Conservation (phyloP, 2,113 vertebrate genomes). For the Pelecanus crispus region DNA sequence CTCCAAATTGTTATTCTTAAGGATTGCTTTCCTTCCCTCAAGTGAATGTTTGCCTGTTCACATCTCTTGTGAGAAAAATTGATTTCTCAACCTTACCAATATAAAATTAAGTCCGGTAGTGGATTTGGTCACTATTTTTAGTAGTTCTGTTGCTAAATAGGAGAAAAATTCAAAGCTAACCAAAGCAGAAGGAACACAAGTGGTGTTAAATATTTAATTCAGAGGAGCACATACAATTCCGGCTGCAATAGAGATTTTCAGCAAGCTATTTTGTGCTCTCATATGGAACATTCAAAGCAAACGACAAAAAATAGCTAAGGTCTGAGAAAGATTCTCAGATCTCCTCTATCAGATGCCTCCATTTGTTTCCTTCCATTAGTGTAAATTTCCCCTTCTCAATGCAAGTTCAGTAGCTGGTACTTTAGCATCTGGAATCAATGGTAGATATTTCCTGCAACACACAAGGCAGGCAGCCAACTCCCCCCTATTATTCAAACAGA, state of each 20-base stretch:
- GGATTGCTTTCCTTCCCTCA: not conserved
- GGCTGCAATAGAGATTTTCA: not conserved
- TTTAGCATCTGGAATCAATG: constrained; percentile 51
- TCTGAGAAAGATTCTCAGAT: constrained; percentile 27
- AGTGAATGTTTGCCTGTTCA: not conserved
- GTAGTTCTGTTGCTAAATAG: not conserved
- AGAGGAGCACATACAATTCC: not conserved
- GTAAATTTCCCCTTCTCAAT: constrained; percentile 60
- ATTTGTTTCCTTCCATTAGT: constrained; percentile 65
- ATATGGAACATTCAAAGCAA: not conserved
- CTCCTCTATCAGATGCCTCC: constrained; percentile 54
- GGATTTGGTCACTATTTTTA: not conserved
- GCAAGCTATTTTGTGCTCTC: not conserved
- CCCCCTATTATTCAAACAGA: constrained; percentile 7
- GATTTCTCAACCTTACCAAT: not conserved
- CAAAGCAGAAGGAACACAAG: not conserved
- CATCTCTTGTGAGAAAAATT: not conserved
- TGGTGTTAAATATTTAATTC: not conserved
- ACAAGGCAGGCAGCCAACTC: constrained; percentile 38
- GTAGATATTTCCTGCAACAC: constrained; percentile 57
- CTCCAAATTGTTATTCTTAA: not conserved
- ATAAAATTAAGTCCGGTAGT: not conserved
- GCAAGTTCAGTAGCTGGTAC: constrained; percentile 46
- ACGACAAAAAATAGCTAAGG: not conserved
- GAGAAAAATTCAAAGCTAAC: not conserved